A percentile compares a stretch with the other conserved stretches of the same genome.
phyloP scores from a whole-genome alignment of 2,888 invertebrate species.

The Hipparchia sbordonii region DNA sequence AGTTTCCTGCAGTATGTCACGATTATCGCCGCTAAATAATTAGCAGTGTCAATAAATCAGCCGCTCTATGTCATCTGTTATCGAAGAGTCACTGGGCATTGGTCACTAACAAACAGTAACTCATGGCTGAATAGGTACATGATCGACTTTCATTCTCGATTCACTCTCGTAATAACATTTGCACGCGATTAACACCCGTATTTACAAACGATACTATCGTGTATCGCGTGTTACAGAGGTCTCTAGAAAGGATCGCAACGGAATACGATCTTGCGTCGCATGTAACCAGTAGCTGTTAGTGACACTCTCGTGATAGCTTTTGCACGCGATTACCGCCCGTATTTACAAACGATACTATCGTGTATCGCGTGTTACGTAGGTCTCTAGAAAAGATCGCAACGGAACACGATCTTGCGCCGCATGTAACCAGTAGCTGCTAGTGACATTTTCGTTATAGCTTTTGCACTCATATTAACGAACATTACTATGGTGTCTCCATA shows the following conservation, averaged over 20 bases:
- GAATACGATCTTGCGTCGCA: too few relatives aligned
- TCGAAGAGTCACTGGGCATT: constrained; percentile 10
- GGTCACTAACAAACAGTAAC: constrained; percentile 34
- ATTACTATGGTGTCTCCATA: too few relatives aligned
- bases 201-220: too few relatives aligned
- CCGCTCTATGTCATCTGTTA: constrained; percentile 37
- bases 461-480: not conserved
- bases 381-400: too few relatives aligned
- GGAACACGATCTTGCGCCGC: too few relatives aligned
- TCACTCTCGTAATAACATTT: not conserved
- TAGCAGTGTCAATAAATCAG: constrained; percentile 56
- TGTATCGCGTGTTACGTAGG: too few relatives aligned
- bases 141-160: constrained; percentile 1
- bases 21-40: constrained; percentile 57
- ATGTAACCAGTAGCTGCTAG: too few relatives aligned
- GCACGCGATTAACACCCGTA: not conserved
- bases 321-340: not conserved
- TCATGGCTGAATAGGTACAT: not conserved
- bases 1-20: constrained; percentile 45
- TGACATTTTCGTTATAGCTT: not conserved
- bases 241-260: too few relatives aligned
- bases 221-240: too few relatives aligned
- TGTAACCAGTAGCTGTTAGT: too few relatives aligned
- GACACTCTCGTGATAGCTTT: not conserved
- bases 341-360: too few relatives aligned